Evolutionary conservation across 1,140 invertebrate species (phyloP).

Genomic region (Bombus sylvicola): DNA sequence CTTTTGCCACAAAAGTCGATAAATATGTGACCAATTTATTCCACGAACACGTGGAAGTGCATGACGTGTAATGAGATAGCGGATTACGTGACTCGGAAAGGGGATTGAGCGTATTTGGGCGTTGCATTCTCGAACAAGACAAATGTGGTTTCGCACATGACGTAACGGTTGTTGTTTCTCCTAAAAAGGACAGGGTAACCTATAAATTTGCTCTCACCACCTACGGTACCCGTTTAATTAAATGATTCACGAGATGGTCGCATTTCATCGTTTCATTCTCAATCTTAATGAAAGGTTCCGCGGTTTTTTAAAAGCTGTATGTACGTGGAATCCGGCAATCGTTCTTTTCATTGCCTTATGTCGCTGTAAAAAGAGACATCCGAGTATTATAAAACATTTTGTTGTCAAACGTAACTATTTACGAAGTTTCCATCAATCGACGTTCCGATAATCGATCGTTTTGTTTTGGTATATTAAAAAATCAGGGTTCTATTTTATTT

Average conservation of each 20-base stretch:
- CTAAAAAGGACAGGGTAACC: not conserved
- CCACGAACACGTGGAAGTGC: not conserved
- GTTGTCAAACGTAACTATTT: too few relatives aligned
- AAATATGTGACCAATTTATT: not conserved
- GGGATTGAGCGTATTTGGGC: not conserved
- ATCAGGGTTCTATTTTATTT: too few relatives aligned
- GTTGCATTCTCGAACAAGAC: conserved; percentile 11
- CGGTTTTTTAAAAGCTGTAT: not conserved
- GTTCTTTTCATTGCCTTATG: not conserved
- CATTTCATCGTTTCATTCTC: not conserved
- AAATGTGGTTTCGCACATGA: conserved; percentile 30
- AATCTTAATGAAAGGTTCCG: not conserved
- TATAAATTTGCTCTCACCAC: not conserved
- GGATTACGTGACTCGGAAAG: conserved; percentile 17
- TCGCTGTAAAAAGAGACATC: not conserved
- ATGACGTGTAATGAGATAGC: conserved; percentile 18
- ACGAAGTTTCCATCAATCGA: too few relatives aligned
- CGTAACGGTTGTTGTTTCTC: conserved; percentile 14
- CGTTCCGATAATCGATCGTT: too few relatives aligned
- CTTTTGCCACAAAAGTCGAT: not conserved
- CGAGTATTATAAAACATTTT: not conserved
- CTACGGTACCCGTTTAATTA: not conserved
- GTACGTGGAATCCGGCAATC: not conserved
- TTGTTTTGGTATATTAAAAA: too few relatives aligned
- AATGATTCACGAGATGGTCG: not conserved